Conservation (phyloP, 2,113 vertebrate genomes). For the Oxyura jamaicensis region DNA sequence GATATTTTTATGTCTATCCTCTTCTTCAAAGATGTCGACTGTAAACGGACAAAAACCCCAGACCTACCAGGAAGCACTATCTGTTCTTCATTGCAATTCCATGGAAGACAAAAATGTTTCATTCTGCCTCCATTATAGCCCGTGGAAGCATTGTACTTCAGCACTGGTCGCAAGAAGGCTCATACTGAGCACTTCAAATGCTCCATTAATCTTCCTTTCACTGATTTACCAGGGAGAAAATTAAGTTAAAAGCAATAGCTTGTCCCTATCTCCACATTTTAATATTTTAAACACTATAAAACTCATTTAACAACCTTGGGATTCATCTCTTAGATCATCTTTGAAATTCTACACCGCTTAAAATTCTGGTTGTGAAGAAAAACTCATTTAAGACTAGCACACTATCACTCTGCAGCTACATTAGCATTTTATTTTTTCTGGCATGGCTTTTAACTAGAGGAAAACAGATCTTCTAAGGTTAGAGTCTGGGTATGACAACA, state of each 20-base stretch:
- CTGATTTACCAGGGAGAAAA: not conserved
- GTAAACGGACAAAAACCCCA: not conserved
- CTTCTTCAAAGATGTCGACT: not conserved
- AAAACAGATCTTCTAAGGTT: not conserved
- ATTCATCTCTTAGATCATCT: slow-evolving; percentile 12
- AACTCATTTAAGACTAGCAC: not conserved
- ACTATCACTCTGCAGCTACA: not conserved
- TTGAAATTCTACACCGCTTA: not conserved
- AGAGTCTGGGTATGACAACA: not conserved
- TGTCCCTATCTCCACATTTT: not conserved
- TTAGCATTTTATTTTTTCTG: not conserved
- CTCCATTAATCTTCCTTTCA: not conserved
- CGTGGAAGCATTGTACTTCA: not conserved
- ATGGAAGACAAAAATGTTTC: not conserved
- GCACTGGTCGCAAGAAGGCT: not conserved
- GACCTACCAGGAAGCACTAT: not conserved
- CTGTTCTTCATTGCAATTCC: not conserved
- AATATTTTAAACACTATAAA: not conserved
- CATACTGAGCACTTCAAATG: not conserved
- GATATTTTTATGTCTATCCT: not conserved
- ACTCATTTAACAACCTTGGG: not conserved
- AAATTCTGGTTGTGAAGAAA: not conserved
- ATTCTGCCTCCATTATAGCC: not conserved
- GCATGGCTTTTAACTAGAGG: not conserved
- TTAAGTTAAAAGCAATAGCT: not conserved